phyloP scores from a whole-genome alignment of 2,113 vertebrate genomes.

The Rhineura floridana region DNA sequence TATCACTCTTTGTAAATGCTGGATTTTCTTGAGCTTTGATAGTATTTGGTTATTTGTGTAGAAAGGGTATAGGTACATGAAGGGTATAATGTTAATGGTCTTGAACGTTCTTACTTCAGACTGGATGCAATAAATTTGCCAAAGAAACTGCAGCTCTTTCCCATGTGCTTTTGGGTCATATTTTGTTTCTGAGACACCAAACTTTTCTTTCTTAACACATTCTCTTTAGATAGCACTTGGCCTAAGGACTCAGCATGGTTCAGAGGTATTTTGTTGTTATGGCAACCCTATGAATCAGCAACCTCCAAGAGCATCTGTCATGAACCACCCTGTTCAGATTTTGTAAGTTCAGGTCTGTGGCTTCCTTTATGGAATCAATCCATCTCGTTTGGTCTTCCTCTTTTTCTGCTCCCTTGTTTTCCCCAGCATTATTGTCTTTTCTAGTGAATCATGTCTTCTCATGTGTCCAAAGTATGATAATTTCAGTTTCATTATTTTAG shows the following conservation, averaged over 20 bases:
- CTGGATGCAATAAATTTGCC: conserved; percentile 31
- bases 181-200: background rate
- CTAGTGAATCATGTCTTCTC: no score
- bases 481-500: no score
- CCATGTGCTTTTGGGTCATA: no score
- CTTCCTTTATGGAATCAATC: no score
- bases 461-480: no score
- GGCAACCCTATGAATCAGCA: no score
- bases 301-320: no score
- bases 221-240: background rate
- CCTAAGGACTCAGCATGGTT: background rate
- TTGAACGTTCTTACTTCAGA: conserved; percentile 8
- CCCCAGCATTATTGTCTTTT: no score
- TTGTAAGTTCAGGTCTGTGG: no score
- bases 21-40: background rate
- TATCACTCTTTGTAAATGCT: background rate
- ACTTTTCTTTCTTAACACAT: background rate
- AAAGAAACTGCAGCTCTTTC: background rate
- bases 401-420: no score
- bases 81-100: background rate
- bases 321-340: no score
- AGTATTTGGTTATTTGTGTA: background rate
- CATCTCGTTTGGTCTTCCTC: no score
- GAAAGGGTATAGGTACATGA: background rate
- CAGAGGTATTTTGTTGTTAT: background rate